These are phyloP conservation scores for Drosophila guanche DNA, from an alignment of 1,140 invertebrate genomes.

Conservation along the genomic window DNA sequence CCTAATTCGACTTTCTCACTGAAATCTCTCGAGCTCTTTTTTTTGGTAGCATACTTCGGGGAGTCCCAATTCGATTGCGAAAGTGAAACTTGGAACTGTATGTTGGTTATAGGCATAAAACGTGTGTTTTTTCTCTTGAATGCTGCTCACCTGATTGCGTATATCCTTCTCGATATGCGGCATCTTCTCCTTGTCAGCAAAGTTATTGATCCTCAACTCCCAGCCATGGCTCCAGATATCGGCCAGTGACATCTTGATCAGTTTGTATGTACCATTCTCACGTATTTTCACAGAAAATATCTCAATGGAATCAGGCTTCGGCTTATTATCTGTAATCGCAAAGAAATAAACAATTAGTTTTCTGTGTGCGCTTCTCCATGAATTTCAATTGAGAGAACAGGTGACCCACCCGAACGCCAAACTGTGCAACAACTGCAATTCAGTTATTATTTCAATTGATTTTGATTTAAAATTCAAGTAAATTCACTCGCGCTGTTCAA, in stretches of 20 bases:
- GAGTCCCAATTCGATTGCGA: too few relatives aligned
- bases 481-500: background rate
- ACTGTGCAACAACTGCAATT: background rate
- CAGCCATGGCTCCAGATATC: conserved; percentile 88
- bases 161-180: conserved; percentile 87
- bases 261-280: conserved; percentile 86
- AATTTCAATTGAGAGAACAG: conserved; percentile 35
- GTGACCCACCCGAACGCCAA: background rate
- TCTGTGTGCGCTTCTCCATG: conserved; percentile 14
- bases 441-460: conserved; percentile 37
- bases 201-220: conserved; percentile 88
- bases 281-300: conserved; percentile 87
- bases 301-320: conserved; percentile 87
- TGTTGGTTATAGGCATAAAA: too few relatives aligned
- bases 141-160: conserved; percentile 85
- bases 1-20: too few relatives aligned
- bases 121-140: too few relatives aligned
- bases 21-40: too few relatives aligned
- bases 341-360: conserved; percentile 7
- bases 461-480: conserved; percentile 15
- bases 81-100: too few relatives aligned
- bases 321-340: conserved; percentile 86
- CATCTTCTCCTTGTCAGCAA: conserved; percentile 87
- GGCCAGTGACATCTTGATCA: conserved; percentile 85
- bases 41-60: too few relatives aligned